Conservation (phyloP, 2,113 vertebrate genomes). For the Ursus arctos region DNA sequence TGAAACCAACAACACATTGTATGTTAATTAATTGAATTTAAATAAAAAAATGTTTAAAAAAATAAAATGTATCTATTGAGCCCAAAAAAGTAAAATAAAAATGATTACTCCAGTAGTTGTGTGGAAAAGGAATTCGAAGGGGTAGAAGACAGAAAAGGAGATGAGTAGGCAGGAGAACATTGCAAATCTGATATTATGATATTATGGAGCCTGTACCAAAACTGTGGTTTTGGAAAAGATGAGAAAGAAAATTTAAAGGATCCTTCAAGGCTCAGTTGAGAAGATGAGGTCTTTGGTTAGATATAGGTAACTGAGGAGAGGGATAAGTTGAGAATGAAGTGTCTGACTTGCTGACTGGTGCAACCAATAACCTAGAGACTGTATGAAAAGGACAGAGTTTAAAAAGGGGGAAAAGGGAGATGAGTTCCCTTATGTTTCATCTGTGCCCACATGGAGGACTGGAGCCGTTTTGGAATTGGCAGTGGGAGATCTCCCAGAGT, state of each 20-base stretch:
- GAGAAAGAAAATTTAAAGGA: not conserved
- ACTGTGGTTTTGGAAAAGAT: not conserved
- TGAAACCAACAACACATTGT: not conserved
- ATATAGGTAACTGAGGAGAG: not conserved
- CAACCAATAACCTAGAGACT: not conserved
- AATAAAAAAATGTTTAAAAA: not conserved
- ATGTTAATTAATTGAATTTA: not conserved
- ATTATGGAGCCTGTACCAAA: not conserved
- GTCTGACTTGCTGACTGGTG: not conserved
- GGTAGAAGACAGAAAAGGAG: not conserved
- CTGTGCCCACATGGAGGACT: not conserved
- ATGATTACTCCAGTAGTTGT: not conserved
- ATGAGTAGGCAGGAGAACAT: not conserved
- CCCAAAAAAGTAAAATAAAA: not conserved
- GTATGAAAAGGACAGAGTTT: not conserved
- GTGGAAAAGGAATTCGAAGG: not conserved
- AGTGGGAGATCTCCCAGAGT: not conserved
- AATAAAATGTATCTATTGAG: not conserved
- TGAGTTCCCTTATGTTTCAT: not conserved
- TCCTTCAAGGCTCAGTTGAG: not conserved
- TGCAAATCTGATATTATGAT: not conserved
- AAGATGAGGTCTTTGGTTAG: not conserved
- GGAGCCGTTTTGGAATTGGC: not conserved
- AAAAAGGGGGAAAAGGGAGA: not conserved
- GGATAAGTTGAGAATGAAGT: not conserved